These are phyloP conservation scores for Sminthurinus aureus DNA, from an alignment of 2,888 invertebrate genomes.

Conservation along the genomic window DNA sequence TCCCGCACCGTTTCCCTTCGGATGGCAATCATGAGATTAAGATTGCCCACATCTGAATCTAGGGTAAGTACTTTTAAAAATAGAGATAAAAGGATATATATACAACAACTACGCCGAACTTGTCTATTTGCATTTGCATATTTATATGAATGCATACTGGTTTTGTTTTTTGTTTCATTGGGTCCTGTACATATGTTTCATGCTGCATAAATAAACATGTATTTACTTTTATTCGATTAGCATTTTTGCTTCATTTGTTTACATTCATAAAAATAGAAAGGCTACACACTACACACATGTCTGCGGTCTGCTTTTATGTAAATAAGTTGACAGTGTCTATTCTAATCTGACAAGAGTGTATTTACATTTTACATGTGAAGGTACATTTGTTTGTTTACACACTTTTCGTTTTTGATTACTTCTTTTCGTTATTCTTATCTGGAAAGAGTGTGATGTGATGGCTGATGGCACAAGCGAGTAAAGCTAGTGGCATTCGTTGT, in stretches of 20 bases:
- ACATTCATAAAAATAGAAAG: background rate
- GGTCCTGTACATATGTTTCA: too few relatives aligned
- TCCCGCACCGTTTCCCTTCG: constrained; percentile 29
- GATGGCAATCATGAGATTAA: constrained; percentile 60
- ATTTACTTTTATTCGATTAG: constrained; percentile 7
- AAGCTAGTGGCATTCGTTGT: too few relatives aligned
- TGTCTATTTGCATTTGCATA: background rate
- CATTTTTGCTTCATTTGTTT: background rate
- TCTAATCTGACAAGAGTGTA: background rate
- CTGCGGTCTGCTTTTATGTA: too few relatives aligned
- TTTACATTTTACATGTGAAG: background rate
- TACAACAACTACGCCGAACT: background rate
- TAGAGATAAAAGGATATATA: background rate
- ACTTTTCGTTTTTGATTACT: background rate
- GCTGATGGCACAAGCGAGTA: too few relatives aligned
- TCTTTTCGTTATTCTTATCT: background rate
- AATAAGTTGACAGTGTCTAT: too few relatives aligned
- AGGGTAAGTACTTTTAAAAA: constrained; percentile 53
- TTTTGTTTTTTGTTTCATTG: too few relatives aligned
- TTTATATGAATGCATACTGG: background rate
- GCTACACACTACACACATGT: background rate
- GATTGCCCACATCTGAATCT: constrained; percentile 53
- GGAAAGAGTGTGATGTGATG: too few relatives aligned
- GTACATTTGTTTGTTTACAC: background rate
- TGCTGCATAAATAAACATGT: too few relatives aligned